Conservation (phyloP, 1,140 invertebrate genomes). For the Dendrolimus kikuchii region DNA sequence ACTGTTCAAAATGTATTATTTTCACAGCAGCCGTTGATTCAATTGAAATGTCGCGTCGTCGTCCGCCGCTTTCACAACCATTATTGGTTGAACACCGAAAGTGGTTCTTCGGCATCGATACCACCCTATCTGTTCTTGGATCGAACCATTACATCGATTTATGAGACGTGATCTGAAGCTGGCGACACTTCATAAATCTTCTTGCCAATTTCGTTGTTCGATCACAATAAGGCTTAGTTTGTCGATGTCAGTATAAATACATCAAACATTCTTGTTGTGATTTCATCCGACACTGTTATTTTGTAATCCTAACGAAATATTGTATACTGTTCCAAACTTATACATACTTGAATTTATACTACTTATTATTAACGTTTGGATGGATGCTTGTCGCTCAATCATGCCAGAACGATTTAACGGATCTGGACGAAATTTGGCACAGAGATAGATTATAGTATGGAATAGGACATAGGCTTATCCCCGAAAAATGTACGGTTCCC, state of each 20-base stretch:
- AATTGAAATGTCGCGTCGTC: slow-evolving; percentile 7
- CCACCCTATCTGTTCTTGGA: slow-evolving; percentile 26
- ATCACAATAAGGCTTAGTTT: slow-evolving; percentile 13
- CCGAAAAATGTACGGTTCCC: too few relatives aligned
- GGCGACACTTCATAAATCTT: slow-evolving; percentile 36
- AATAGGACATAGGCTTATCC: too few relatives aligned
- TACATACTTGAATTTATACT: too few relatives aligned
- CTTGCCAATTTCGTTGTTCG: slow-evolving; percentile 21
- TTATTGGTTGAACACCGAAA: slow-evolving; percentile 25
- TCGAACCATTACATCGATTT: slow-evolving; percentile 38
- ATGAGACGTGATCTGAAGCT: slow-evolving; percentile 31
- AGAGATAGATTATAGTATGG: too few relatives aligned
- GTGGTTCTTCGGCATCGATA: slow-evolving; percentile 26
- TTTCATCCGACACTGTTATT: slow-evolving; percentile 13
- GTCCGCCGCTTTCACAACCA: slow-evolving; percentile 35
- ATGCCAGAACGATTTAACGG: too few relatives aligned
- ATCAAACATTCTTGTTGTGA: slow-evolving; percentile 12
- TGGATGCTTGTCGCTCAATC: too few relatives aligned
- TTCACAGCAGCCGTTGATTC: slow-evolving; percentile 11
- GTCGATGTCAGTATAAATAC: slow-evolving; percentile 8
- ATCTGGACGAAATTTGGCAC: too few relatives aligned
- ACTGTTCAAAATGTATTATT: slow-evolving; percentile 24
- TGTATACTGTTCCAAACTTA: too few relatives aligned
- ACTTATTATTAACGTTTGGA: too few relatives aligned
- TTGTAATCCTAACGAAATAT: slow-evolving; percentile 13